A percentile compares a stretch with the other conserved stretches of the same genome.
These are phyloP conservation scores for Holothuria leucospilota DNA, from an alignment of 53 echinoderm and acorn worm genomes.

Conservation along the genomic window DNA sequence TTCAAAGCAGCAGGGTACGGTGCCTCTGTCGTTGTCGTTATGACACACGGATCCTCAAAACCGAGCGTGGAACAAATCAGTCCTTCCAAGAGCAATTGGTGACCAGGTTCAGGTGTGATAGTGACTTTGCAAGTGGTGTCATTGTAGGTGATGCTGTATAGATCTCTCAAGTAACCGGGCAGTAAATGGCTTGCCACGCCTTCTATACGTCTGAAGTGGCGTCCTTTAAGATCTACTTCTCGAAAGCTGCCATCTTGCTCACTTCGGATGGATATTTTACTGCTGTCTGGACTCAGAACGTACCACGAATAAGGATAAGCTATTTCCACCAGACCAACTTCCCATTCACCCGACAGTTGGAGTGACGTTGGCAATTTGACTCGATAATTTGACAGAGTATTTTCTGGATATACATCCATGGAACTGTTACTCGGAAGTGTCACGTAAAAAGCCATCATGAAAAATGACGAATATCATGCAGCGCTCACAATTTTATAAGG, in stretches of 20 bases:
- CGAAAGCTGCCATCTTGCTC: background rate
- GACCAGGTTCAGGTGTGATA: background rate
- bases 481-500: background rate
- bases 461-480: background rate
- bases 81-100: slow-evolving; percentile 4
- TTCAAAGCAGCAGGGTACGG: slow-evolving; percentile 20
- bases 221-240: background rate
- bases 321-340: slow-evolving; percentile 14
- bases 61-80: slow-evolving; percentile 9
- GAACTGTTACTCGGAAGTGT: slow-evolving; percentile 29
- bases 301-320: slow-evolving; percentile 35
- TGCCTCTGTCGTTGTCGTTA: background rate
- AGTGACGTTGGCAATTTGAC: too few species aligned
- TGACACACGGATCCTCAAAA: background rate
- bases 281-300: background rate
- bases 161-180: background rate
- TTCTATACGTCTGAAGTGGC: background rate
- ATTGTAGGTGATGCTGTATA: background rate
- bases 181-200: background rate
- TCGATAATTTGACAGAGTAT: slow-evolving; percentile 27
- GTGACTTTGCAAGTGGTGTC: background rate
- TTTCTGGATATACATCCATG: slow-evolving; percentile 19
- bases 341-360: too few species aligned
- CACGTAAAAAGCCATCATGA: background rate
- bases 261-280: too few species aligned